phyloP scores from a whole-genome alignment of 1,140 invertebrate species.

The Maconellicoccus hirsutus region DNA sequence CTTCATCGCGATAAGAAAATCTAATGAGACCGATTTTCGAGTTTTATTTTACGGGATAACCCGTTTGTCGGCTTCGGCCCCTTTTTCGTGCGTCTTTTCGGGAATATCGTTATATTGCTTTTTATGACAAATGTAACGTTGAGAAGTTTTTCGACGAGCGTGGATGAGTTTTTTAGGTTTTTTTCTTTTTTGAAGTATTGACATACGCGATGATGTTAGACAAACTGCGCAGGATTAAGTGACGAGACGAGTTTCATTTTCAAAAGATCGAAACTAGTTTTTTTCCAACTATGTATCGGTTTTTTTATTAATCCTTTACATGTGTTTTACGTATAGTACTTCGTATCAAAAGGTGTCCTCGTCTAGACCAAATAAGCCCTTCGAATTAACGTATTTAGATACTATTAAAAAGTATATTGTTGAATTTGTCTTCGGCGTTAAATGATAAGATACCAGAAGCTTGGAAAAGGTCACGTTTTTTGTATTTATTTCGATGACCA shows the following conservation, averaged over 20 bases:
- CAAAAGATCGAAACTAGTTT: neutral
- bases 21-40: constrained; percentile 14
- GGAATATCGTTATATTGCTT: too few species aligned
- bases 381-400: neutral
- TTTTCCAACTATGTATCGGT: neutral
- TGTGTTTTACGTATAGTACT: neutral
- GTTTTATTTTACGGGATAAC: constrained; percentile 10
- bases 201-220: neutral
- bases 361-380: too few species aligned
- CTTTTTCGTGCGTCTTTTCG: neutral
- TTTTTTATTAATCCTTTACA: constrained; percentile 20
- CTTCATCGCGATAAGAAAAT: constrained; percentile 13
- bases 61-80: constrained; percentile 15
- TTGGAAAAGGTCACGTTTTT: too few species aligned
- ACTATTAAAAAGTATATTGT: neutral
- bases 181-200: neutral
- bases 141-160: neutral
- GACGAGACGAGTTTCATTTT: constrained; percentile 7
- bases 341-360: too few species aligned
- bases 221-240: neutral
- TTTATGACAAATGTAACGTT: neutral
- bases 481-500: too few species aligned
- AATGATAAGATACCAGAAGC: neutral
- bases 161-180: neutral
- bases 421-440: neutral